Evolutionary conservation across 2,113 vertebrate species (phyloP).

Genomic region (Oncorhynchus gorbuscha): DNA sequence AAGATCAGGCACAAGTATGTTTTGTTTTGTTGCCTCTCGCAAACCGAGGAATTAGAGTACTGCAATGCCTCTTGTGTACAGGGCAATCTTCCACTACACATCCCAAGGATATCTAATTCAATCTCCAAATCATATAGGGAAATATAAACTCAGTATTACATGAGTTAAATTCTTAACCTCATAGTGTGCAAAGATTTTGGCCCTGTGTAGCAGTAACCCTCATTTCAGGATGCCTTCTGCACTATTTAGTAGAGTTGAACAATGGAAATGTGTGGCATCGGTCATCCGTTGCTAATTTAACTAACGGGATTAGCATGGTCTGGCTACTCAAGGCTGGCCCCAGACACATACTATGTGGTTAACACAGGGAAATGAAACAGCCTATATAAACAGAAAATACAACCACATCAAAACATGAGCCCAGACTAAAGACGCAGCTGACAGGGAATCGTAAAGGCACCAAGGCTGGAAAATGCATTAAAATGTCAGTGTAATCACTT

Average conservation of each 20-base stretch:
- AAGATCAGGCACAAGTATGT: background rate
- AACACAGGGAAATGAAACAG: background rate
- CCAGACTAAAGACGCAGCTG: background rate
- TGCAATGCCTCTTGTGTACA: background rate
- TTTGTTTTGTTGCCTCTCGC: conserved; percentile 6
- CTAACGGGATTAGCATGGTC: conserved; percentile 30
- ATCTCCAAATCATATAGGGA: background rate
- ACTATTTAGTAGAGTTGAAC: background rate
- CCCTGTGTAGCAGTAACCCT: too few relatives aligned
- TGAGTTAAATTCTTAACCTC: too few relatives aligned
- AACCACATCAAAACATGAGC: background rate
- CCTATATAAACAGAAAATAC: background rate
- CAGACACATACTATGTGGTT: background rate
- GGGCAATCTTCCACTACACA: background rate
- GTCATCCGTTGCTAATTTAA: conserved; percentile 19
- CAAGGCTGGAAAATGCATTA: conserved; percentile 12
- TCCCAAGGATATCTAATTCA: background rate
- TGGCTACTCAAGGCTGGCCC: conserved; percentile 2
- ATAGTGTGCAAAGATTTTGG: too few relatives aligned
- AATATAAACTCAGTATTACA: too few relatives aligned
- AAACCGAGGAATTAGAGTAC: background rate
- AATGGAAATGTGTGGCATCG: conserved; percentile 20
- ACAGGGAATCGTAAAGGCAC: background rate
- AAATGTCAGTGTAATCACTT: conserved; percentile 7
- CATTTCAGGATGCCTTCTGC: background rate